Evolutionary conservation across 2,113 vertebrate genomes (phyloP), one percentile per base, ranked within the genome.

Genomic region (Axis porcinus): DNA sequence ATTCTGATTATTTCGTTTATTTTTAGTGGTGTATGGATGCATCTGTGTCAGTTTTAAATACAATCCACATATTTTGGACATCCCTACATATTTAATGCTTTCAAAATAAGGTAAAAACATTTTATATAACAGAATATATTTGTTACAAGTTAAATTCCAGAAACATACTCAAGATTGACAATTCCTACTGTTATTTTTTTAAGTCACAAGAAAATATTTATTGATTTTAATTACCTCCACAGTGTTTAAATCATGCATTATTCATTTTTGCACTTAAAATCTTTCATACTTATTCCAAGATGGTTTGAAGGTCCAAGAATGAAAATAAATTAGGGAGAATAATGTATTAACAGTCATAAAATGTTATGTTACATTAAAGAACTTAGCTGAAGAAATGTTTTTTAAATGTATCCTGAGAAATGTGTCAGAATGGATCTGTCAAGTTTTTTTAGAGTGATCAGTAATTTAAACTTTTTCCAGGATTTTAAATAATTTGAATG

Each of bases 61-160:
- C 28, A 88, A 57, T 14, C 10, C 78, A 94, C 27, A 23, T 90
- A 88, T 97, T 97, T 97, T 98, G 88, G 85, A 97, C 88, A 93
- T 89, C 91, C 83, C 86, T 97, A 96, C 91, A 62, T 96, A 95
- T 94, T 89, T 97, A 92, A 91, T 94, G 81, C 88, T 97, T 97
- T 98, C 96, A 94, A 82, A 96, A 47, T 96, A 94, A 90, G 76
- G 62, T 90, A 76, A 89, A 96, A 97, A 96, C 62, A 96, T 97
- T 98, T 98, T 98, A 94, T 97, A 96, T 91, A 93, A 96, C 70
- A 96, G 85, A 95, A 90, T 97, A 90, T 97, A 97, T 98, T 98
- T 98, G 96, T 94, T 98, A 97, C 76, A 86, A 87, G 92, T 93
- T 97, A 50, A 97, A 92, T 93, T 92, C 88, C 86, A 97, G 85